A percentile compares a stretch with the other conserved stretches of the same genome.
Evolutionary conservation across 2,888 invertebrate species (phyloP).

Genomic region (Cheilosia urbana): DNA sequence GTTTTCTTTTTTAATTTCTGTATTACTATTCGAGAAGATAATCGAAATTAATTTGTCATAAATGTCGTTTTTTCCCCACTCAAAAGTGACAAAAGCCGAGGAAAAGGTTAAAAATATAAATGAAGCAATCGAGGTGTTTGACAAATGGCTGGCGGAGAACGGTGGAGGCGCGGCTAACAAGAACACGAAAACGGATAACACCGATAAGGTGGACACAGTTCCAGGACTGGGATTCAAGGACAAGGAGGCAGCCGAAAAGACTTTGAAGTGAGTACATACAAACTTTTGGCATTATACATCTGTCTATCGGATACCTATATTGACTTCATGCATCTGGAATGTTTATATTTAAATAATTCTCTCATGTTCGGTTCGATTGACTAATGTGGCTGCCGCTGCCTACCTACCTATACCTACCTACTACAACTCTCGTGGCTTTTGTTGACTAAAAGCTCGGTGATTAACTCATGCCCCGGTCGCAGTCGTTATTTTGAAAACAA

Average conservation of each 20-base stretch:
- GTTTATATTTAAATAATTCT: constrained; percentile 56
- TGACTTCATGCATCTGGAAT: constrained; percentile 67
- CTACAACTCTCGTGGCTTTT: constrained; percentile 27
- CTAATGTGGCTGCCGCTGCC: constrained; percentile 15
- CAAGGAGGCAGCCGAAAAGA: constrained; percentile 88
- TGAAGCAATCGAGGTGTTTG: constrained; percentile 88
- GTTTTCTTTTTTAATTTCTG: constrained; percentile 20
- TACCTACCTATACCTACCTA: constrained; percentile 38
- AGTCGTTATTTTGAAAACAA: constrained; percentile 69
- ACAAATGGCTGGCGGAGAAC: constrained; percentile 87
- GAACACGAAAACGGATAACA: constrained; percentile 84
- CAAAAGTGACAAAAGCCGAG: constrained; percentile 88
- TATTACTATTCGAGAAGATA: constrained; percentile 8
- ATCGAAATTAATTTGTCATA: constrained; percentile 28
- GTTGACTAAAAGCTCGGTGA: constrained; percentile 53
- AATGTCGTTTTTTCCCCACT: constrained; percentile 56
- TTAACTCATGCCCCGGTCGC: constrained; percentile 65
- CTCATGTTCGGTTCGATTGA: constrained; percentile 34
- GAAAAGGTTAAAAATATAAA: constrained; percentile 88
- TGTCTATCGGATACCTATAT: constrained; percentile 8
- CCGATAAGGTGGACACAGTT: constrained; percentile 87
- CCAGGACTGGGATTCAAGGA: constrained; percentile 92
- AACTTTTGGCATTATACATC: constrained; percentile 12
- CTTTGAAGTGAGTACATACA: constrained; percentile 84
- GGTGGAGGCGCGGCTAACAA: constrained; percentile 82